phyloP scores from a whole-genome alignment of 2,113 vertebrate genomes.

The Cyanocitta stelleri region DNA sequence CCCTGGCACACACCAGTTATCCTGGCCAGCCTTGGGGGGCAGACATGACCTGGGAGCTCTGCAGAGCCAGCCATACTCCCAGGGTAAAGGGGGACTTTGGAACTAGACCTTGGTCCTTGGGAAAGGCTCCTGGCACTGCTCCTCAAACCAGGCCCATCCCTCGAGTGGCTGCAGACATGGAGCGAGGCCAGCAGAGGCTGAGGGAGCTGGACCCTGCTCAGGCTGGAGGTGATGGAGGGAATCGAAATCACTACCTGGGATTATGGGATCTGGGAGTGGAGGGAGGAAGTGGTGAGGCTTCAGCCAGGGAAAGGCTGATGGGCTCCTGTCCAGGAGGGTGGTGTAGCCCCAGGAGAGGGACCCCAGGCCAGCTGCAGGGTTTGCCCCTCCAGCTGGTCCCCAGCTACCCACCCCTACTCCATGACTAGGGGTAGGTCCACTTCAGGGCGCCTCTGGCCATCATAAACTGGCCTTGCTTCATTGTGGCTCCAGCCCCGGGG shows the following conservation, averaged over 20 bases:
- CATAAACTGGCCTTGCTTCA: not conserved
- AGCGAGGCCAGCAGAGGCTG: not conserved
- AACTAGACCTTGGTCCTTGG: not conserved
- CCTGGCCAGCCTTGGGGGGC: not conserved
- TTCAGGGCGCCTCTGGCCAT: not conserved
- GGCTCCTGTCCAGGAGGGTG: not conserved
- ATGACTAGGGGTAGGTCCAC: fast-evolving
- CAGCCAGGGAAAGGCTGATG: not conserved
- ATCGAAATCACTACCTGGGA: not conserved
- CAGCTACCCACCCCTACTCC: fast-evolving
- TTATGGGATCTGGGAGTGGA: fast-evolving
- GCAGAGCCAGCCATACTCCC: not conserved
- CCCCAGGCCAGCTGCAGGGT: not conserved
- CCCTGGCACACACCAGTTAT: not conserved
- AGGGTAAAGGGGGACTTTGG: not conserved
- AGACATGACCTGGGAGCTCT: not conserved
- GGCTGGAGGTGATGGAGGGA: not conserved
- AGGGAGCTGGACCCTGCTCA: not conserved
- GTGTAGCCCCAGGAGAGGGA: not conserved
- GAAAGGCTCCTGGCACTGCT: not conserved
- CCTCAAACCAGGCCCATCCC: not conserved
- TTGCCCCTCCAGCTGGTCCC: not conserved
- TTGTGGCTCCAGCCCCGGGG: fast-evolving
- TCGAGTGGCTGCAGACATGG: fast-evolving
- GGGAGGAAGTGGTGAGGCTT: not conserved